Evolutionary conservation across 2,888 invertebrate species (phyloP).

Genomic region (Nematopogon swammerdamellus): DNA sequence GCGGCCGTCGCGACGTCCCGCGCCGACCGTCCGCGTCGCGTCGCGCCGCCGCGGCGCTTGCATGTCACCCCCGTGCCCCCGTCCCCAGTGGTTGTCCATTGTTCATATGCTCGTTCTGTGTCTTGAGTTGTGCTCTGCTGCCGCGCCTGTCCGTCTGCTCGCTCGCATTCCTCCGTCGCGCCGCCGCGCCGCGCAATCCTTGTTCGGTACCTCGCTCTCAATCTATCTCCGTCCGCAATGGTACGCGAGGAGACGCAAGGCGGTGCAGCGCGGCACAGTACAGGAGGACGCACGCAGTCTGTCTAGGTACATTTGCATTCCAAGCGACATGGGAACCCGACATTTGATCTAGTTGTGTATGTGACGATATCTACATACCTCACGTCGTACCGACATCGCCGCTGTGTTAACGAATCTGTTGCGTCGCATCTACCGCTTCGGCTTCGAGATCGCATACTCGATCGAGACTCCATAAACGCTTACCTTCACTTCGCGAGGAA

Average conservation of each 20-base stretch:
- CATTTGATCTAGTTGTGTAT: constrained; percentile 10
- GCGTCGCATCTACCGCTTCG: not conserved
- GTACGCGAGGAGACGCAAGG: no score
- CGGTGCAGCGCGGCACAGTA: not conserved
- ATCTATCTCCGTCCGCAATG: no score
- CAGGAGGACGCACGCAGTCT: not conserved
- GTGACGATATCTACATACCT: not conserved
- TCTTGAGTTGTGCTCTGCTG: constrained; percentile 40
- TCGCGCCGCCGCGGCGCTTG: no score
- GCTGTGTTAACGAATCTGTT: not conserved
- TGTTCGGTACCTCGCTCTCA: no score
- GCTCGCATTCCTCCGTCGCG: not conserved
- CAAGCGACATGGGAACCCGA: constrained; percentile 55
- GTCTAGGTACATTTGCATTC: constrained; percentile 25
- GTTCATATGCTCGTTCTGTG: constrained; percentile 8
- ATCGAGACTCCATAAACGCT: not conserved
- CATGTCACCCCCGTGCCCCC: constrained; percentile 36
- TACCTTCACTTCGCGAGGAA: not conserved
- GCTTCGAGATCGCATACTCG: no score
- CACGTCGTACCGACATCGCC: not conserved
- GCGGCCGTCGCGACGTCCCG: no score
- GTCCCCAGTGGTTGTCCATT: constrained; percentile 20
- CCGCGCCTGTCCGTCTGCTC: constrained; percentile 29
- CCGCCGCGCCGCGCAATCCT: not conserved
- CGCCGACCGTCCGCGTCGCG: no score